Evolutionary conservation across 2,113 vertebrate species (phyloP).

Genomic region (Naja naja): DNA sequence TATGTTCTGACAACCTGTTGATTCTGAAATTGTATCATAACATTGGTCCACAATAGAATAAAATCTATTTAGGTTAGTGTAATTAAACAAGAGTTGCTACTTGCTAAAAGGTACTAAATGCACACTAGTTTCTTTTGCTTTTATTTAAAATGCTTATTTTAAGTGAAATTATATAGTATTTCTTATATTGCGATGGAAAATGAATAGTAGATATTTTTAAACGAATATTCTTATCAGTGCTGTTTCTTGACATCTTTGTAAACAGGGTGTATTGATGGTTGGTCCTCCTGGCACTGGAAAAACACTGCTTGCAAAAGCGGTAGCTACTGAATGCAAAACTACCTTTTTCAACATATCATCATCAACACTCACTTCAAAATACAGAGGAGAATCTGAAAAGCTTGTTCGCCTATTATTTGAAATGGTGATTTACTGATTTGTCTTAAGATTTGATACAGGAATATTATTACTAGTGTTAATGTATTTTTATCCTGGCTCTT

Average conservation of each 20-base stretch:
- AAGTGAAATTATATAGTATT: neutral
- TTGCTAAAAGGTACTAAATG: neutral
- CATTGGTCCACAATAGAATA: neutral
- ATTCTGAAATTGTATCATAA: neutral
- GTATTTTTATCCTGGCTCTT: neutral
- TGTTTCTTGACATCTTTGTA: conserved; percentile 3
- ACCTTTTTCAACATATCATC: conserved; percentile 98
- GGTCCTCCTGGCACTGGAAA: conserved; percentile 97
- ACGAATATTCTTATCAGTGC: neutral
- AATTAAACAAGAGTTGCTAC: neutral
- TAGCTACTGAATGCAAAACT: conserved; percentile 96
- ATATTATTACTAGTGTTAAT: neutral
- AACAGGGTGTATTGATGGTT: conserved; percentile 95
- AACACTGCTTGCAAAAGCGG: conserved; percentile 94
- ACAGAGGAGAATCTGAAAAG: conserved; percentile 97
- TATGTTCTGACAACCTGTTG: neutral
- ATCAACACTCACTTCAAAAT: conserved; percentile 96
- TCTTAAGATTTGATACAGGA: conserved; percentile 2
- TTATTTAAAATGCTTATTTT: neutral
- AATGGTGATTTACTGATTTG: conserved; percentile 80
- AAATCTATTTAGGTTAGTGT: neutral
- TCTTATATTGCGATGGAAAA: neutral
- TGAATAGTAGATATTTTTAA: neutral
- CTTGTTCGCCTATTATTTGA: conserved; percentile 96
- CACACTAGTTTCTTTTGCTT: neutral